These are phyloP conservation scores for Nibea coibor DNA, from an alignment of 2,113 vertebrate genomes.

Conservation along the genomic window DNA sequence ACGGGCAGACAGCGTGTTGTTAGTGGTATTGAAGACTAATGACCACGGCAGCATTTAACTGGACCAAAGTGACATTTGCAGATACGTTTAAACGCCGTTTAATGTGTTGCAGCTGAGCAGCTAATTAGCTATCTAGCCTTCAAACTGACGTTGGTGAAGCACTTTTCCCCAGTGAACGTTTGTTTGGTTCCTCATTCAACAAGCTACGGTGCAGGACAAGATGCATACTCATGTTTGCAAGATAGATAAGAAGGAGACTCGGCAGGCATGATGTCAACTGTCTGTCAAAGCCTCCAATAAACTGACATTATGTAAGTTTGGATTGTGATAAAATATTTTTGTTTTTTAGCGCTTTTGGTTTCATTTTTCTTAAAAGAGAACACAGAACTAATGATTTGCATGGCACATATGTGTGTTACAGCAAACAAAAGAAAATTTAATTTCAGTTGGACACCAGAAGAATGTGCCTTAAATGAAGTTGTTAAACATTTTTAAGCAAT, in stretches of 20 bases:
- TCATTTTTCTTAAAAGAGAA: too few species aligned
- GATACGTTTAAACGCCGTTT: neutral
- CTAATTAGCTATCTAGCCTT: neutral
- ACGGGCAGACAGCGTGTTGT: neutral
- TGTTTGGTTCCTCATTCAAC: neutral
- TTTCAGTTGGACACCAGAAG: neutral
- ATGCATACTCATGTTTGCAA: neutral
- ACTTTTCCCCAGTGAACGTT: neutral
- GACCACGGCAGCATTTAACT: neutral
- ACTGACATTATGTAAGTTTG: neutral
- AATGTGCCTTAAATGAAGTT: neutral
- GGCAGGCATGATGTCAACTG: neutral
- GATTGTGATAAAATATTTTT: neutral
- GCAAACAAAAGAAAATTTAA: neutral
- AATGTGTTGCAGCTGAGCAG: neutral
- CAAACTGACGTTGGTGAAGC: neutral
- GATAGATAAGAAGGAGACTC: neutral
- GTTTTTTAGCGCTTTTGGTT: too few species aligned
- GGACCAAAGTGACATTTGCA: neutral
- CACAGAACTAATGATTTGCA: neutral
- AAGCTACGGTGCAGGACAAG: neutral
- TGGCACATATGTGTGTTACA: neutral
- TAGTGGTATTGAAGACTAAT: neutral
- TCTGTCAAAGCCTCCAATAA: neutral
- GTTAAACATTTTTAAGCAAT: neutral